phyloP scores from a whole-genome alignment of 2,113 vertebrate species.

The Corythornis vintsioides region DNA sequence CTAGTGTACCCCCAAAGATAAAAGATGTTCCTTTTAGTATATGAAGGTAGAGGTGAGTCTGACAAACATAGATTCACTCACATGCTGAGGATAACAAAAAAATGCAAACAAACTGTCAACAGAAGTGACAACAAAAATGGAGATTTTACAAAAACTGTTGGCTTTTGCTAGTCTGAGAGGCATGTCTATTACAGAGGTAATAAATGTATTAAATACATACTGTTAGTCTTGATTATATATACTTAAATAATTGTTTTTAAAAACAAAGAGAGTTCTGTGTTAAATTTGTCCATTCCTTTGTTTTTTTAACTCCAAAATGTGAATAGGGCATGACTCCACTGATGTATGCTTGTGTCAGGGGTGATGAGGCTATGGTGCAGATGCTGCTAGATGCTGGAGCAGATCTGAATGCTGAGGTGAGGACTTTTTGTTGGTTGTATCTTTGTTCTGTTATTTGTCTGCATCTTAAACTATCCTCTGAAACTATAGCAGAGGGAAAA shows the following conservation, averaged over 20 bases:
- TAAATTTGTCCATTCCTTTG: constrained; percentile 64
- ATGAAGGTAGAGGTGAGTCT: not conserved
- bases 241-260: constrained; percentile 26
- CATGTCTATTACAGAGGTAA: constrained; percentile 15
- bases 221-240: constrained; percentile 45
- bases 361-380: constrained; percentile 99
- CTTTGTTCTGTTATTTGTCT: constrained; percentile 43
- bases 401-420: constrained; percentile 97
- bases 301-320: constrained; percentile 72
- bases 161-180: constrained; percentile 9
- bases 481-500: not conserved
- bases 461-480: not conserved
- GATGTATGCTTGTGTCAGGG: constrained; percentile 98
- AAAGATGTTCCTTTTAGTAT: not conserved
- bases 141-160: not conserved
- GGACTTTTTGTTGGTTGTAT: constrained; percentile 64
- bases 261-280: not conserved
- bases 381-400: constrained; percentile 98
- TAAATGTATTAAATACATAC: constrained; percentile 3
- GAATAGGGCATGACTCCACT: constrained; percentile 96
- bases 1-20: not conserved
- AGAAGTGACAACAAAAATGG: not conserved
- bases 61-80: not conserved
- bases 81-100: not conserved
- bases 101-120: not conserved